Conservation (phyloP, 1,140 invertebrate genomes). For the Nasonia longicornis region DNA sequence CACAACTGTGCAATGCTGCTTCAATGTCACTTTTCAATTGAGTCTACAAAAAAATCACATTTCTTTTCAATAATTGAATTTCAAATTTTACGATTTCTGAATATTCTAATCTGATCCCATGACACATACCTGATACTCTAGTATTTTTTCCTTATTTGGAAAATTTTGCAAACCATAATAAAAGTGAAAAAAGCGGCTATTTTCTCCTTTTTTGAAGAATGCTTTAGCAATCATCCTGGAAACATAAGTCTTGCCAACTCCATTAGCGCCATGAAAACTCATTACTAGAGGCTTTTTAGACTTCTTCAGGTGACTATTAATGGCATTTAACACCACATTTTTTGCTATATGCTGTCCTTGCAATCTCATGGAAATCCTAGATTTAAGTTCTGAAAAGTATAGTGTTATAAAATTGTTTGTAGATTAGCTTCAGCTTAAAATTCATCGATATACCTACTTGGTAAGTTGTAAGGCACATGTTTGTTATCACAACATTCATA, state of each 20-base stretch:
- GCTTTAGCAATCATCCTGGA: constrained; percentile 81
- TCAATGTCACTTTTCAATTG: constrained; percentile 73
- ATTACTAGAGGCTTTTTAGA: constrained; percentile 77
- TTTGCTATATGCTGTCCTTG: constrained; percentile 77
- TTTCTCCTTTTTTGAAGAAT: constrained; percentile 78
- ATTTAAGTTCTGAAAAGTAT: constrained; percentile 1
- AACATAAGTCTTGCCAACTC: constrained; percentile 90
- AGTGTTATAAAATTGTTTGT: neutral
- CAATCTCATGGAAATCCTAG: neutral
- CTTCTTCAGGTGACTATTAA: constrained; percentile 68
- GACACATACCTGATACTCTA: constrained; percentile 70
- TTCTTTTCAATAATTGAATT: constrained; percentile 10
- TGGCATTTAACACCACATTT: constrained; percentile 70
- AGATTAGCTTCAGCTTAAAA: neutral
- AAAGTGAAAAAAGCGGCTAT: constrained; percentile 85
- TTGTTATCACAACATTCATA: constrained; percentile 21
- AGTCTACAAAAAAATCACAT: constrained; percentile 63
- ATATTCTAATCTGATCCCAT: neutral
- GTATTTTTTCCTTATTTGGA: constrained; percentile 68
- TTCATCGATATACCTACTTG: constrained; percentile 7
- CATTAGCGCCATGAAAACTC: constrained; percentile 86
- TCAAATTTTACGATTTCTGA: neutral
- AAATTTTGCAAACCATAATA: constrained; percentile 87
- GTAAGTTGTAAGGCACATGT: constrained; percentile 29
- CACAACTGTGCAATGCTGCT: constrained; percentile 76